phyloP scores from a whole-genome alignment of 1,140 invertebrate genomes.

The Solenopsis invicta region DNA sequence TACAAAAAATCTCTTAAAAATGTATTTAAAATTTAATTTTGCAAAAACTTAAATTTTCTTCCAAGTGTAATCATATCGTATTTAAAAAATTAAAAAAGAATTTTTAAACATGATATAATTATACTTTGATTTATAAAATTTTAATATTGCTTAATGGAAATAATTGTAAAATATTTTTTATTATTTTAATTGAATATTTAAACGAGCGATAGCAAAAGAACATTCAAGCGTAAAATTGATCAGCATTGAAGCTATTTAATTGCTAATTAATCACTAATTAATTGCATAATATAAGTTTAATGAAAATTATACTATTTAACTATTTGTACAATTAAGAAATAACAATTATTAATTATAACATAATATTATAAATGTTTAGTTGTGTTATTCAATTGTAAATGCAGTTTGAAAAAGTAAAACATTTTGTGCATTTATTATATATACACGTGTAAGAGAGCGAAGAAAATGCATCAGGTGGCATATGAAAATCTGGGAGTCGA shows the following conservation, averaged over 20 bases:
- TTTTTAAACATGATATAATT: neutral
- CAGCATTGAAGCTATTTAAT: neutral
- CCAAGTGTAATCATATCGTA: no score
- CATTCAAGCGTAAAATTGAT: neutral
- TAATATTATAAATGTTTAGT: neutral
- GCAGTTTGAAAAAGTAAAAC: neutral
- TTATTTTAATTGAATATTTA: neutral
- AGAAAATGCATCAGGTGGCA: neutral
- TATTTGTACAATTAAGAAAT: neutral
- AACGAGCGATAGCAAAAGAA: neutral
- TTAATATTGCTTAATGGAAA: neutral
- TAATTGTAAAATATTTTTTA: neutral
- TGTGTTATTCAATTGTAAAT: neutral
- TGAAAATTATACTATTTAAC: neutral
- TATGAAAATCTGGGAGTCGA: slow-evolving; percentile 3
- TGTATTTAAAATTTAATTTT: no score
- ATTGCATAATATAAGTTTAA: neutral
- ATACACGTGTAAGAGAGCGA: neutral
- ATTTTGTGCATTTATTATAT: neutral
- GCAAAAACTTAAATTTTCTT: neutral
- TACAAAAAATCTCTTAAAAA: neutral
- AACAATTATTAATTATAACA: slow-evolving; percentile 16
- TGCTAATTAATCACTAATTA: neutral
- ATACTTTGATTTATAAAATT: neutral
- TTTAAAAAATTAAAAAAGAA: no score